phyloP scores from a whole-genome alignment of 92 coral and sea anemone genomes.

The Porites evermanni region DNA sequence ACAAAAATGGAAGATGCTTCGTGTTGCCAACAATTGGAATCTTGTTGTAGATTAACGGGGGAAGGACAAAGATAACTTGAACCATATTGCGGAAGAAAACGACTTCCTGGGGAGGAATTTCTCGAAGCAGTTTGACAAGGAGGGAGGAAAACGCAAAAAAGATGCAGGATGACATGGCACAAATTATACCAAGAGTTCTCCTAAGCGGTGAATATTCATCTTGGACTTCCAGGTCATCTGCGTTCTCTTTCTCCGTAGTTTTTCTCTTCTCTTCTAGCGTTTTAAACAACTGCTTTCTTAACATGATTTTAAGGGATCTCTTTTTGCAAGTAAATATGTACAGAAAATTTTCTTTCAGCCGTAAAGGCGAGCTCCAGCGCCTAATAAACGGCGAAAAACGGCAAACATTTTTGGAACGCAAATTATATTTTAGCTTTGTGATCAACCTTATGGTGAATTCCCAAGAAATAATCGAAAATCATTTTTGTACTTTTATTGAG shows the following conservation, averaged over 20 bases:
- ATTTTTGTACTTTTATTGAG: background rate
- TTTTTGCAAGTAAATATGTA: background rate
- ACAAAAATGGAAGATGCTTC: slow-evolving; percentile 69
- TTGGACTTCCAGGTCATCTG: background rate
- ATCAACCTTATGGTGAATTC: slow-evolving; percentile 33
- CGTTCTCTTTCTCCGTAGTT: background rate
- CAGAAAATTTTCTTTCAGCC: too few relatives aligned
- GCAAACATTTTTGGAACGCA: background rate
- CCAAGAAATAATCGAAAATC: slow-evolving; percentile 5
- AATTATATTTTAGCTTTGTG: background rate
- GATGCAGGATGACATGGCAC: slow-evolving; percentile 82
- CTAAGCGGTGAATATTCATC: slow-evolving; percentile 22
- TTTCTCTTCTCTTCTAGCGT: background rate
- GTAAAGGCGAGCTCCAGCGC: background rate
- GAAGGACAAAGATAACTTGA: slow-evolving; percentile 84
- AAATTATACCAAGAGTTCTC: slow-evolving; percentile 72
- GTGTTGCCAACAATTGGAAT: slow-evolving; percentile 57
- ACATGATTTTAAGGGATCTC: background rate
- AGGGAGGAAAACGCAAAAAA: slow-evolving; percentile 94
- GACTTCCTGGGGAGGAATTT: slow-evolving; percentile 92
- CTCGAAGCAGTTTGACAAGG: slow-evolving; percentile 87
- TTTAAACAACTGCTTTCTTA: background rate
- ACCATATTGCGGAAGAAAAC: slow-evolving; percentile 92
- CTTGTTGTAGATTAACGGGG: slow-evolving; percentile 79
- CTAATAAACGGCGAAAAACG: background rate